A percentile compares a stretch with the other conserved stretches of the same genome.
Evolutionary conservation across 1,140 invertebrate species (phyloP).

Genomic region (Bombus impatiens): DNA sequence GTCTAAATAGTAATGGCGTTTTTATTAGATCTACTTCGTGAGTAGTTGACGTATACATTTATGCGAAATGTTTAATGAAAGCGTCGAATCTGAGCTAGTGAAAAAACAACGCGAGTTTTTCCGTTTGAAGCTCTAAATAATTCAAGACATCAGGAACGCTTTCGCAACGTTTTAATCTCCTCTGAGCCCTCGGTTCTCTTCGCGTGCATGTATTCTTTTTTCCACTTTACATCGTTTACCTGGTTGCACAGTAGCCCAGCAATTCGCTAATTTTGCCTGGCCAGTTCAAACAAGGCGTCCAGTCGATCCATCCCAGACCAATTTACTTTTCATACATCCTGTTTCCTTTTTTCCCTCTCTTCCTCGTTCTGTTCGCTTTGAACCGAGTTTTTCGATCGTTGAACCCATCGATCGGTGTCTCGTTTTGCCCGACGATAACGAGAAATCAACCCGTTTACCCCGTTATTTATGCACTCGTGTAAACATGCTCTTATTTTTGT

Average conservation of each 20-base stretch:
- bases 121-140: background rate
- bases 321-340: slow-evolving; percentile 6
- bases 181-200: background rate
- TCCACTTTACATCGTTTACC: background rate
- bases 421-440: slow-evolving; percentile 25
- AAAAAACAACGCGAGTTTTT: background rate
- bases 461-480: background rate
- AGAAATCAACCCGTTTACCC: slow-evolving; percentile 27
- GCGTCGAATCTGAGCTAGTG: background rate
- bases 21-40: no score
- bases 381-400: background rate
- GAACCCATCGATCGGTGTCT: background rate
- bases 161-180: background rate
- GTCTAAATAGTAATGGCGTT: no score
- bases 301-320: background rate
- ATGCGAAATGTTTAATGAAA: no score
- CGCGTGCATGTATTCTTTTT: background rate
- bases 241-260: background rate
- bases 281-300: slow-evolving; percentile 7
- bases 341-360: background rate
- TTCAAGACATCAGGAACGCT: background rate
- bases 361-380: background rate
- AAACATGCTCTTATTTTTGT: slow-evolving; percentile 22
- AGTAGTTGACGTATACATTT: no score
- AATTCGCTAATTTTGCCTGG: background rate